These are phyloP conservation scores for Hyposoter dolosus DNA, from an alignment of 2,888 invertebrate species.

Conservation along the genomic window DNA sequence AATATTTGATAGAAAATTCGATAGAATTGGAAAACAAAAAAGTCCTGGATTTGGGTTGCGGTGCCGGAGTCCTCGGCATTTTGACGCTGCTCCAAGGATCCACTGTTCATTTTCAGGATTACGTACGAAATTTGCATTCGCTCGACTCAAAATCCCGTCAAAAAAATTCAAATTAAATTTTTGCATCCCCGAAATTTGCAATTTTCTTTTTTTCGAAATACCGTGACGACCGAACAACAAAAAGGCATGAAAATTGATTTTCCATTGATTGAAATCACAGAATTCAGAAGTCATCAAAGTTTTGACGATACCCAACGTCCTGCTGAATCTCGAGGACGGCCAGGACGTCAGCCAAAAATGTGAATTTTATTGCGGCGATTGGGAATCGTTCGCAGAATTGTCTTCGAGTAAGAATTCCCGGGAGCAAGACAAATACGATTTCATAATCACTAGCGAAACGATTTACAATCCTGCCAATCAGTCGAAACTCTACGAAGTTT, in stretches of 20 bases:
- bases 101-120: conserved; percentile 95
- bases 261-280: conserved; percentile 85
- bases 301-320: conserved; percentile 93
- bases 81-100: conserved; percentile 88
- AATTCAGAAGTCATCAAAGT: conserved; percentile 93
- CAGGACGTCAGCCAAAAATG: conserved; percentile 82
- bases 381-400: conserved; percentile 87
- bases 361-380: conserved; percentile 89
- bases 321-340: conserved; percentile 87
- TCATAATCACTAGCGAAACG: conserved; percentile 96
- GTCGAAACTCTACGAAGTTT: conserved; percentile 89
- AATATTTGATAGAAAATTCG: conserved; percentile 87
- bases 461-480: conserved; percentile 95
- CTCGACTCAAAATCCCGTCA: background rate
- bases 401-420: conserved; percentile 80
- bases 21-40: conserved; percentile 85
- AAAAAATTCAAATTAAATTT: background rate
- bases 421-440: conserved; percentile 88
- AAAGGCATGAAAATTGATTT: background rate
- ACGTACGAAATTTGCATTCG: conserved; percentile 88
- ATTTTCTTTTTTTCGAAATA: background rate
- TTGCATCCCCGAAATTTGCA: no score
- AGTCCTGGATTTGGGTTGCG: conserved; percentile 96
- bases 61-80: conserved; percentile 95
- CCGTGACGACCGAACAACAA: background rate